Conservation (phyloP, 2,888 invertebrate genomes). For the Zeuzera pyrina region DNA sequence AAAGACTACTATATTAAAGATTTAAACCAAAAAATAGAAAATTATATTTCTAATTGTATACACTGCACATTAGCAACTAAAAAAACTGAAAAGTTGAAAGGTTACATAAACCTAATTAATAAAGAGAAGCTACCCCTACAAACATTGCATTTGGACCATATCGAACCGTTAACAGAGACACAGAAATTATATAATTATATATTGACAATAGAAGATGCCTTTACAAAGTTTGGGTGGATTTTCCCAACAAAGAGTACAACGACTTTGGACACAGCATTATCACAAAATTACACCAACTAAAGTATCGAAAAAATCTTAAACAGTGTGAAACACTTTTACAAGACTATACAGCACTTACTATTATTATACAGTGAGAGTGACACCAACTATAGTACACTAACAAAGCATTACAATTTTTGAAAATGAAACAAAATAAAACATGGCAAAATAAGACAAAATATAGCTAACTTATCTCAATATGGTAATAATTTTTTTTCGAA, state of each 20-base stretch:
- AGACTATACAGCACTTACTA: conserved; percentile 30
- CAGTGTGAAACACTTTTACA: conserved; percentile 23
- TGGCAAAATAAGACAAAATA: too few relatives aligned
- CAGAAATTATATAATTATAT: conserved; percentile 28
- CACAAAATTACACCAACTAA: too few relatives aligned
- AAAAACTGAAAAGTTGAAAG: conserved; percentile 24
- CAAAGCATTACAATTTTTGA: conserved; percentile 31
- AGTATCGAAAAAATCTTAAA: too few relatives aligned
- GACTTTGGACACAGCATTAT: conserved; percentile 23
- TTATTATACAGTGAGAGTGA: conserved; percentile 30
- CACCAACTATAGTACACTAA: conserved; percentile 30
- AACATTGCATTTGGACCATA: conserved; percentile 30
- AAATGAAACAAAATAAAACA: conserved; percentile 27
- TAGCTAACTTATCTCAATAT: too few relatives aligned
- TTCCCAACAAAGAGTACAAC: conserved; percentile 26
- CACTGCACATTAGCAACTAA: conserved; percentile 13
- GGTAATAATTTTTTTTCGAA: too few relatives aligned
- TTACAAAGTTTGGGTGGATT: conserved; percentile 30
- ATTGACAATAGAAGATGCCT: conserved; percentile 26
- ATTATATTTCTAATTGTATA: too few relatives aligned
- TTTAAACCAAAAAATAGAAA: conserved; percentile 14
- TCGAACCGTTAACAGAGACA: conserved; percentile 27
- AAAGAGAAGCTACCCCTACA: conserved; percentile 26
- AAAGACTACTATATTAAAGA: conserved; percentile 15
- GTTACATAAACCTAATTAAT: conserved; percentile 26